Base-by-base conservation (phyloP, 2,113 vertebrate species). In the Leptodactylus fuscus region DNA sequence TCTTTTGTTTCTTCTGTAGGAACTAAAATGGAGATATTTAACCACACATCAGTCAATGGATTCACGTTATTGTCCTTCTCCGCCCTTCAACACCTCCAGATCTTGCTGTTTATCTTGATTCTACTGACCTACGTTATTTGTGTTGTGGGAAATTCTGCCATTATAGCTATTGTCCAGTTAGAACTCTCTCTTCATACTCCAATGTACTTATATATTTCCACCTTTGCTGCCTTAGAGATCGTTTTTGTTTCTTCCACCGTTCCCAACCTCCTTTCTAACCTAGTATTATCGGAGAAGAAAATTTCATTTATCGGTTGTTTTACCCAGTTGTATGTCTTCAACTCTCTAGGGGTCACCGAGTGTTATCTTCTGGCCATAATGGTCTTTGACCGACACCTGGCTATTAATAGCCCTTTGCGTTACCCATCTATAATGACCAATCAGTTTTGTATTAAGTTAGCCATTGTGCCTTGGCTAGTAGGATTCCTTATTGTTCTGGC, bases 271-370 rank as follows among this genome's bases (percentile, higher is more conserved):
- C 24, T 85, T 2, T 29, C 4, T 10, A 58, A 11, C 38, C 62
- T 85, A 2, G 9, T 80, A 15, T n/a, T 48, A 55, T 16, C 11
- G 4, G 55, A 15, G 9, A 70, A 78, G 6, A 80, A 20, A 4
- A 85, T 85, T n/a, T 70, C 75, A 9, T 85, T 85, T 41, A 32
- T 58, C 8, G 44, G 60, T 4, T 85, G 84, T 36, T 80, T 85
- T 55, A 46, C 18, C n/a, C 84, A 85, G 60, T 44, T 85, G 13
- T 77, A 70, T 69, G 18, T 51, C 3, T 85, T 77, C 6, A 49
- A 79, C 20, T 44, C 58, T 5, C 22, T 77, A 16, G 74, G 73
- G 18, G 46, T 65, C 9, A 79, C 75, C 16, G 83, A 85, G 55
- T 74, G 81, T 29, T 74, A 41, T 32, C 70, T 83, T 4, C 70